Evolutionary conservation across 2,888 invertebrate genomes (phyloP).

Genomic region (Laspeyria flexula): DNA sequence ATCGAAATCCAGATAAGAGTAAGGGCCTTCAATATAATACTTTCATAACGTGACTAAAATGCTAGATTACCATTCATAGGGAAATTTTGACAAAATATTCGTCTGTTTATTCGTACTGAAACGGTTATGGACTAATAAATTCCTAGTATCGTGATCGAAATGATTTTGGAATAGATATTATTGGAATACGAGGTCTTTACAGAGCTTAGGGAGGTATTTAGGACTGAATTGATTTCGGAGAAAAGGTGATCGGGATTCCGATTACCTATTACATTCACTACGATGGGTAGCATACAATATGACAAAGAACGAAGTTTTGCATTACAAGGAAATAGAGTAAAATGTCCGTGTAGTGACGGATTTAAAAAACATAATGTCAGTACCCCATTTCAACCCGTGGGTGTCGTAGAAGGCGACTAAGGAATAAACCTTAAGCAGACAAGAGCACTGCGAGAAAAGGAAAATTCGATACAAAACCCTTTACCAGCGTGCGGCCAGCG

Average conservation of each 20-base stretch:
- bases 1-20: not conserved
- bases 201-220: slow-evolving; percentile 16
- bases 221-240: slow-evolving; percentile 20
- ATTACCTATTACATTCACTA: not conserved
- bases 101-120: slow-evolving; percentile 7
- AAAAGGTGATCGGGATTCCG: not conserved
- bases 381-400: no score
- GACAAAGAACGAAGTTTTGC: no score
- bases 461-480: no score
- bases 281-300: no score
- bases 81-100: slow-evolving; percentile 17
- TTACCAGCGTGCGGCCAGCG: no score
- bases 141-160: slow-evolving; percentile 21
- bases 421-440: no score
- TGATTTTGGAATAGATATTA: slow-evolving; percentile 23
- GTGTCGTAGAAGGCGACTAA: no score
- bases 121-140: slow-evolving; percentile 21
- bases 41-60: slow-evolving; percentile 20
- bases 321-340: no score
- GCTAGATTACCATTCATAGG: slow-evolving; percentile 8
- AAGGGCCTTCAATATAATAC: slow-evolving; percentile 3
- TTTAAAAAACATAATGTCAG: no score
- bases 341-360: no score
- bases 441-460: no score
- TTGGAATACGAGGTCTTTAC: slow-evolving; percentile 28